These are phyloP conservation scores for Eustalomyia histrio DNA, from an alignment of 2,888 invertebrate genomes.

Conservation along the genomic window DNA sequence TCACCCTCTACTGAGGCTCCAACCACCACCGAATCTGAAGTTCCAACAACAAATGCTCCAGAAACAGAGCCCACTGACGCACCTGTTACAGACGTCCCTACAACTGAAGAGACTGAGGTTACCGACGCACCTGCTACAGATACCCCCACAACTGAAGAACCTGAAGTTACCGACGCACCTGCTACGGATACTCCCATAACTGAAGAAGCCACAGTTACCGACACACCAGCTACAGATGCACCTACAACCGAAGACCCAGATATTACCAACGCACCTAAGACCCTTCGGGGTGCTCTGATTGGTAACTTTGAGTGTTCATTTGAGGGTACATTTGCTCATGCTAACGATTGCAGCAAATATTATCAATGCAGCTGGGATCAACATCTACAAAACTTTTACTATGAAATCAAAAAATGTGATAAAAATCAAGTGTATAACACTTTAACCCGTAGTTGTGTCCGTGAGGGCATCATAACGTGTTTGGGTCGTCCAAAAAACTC, in stretches of 20 bases:
- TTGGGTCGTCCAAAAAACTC: conserved; percentile 43
- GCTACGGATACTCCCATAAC: no score
- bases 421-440: conserved; percentile 53
- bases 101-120: no score
- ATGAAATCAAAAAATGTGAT: conserved; percentile 58
- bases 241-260: no score
- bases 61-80: background rate
- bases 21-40: background rate
- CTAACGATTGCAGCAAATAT: conserved; percentile 65
- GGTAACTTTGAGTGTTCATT: conserved; percentile 57
- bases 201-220: no score
- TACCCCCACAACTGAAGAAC: no score
- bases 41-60: background rate
- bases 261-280: no score
- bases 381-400: conserved; percentile 21
- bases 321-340: conserved; percentile 62
- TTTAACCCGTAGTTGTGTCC: conserved; percentile 32
- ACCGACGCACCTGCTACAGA: no score
- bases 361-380: conserved; percentile 62
- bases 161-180: no score
- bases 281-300: background rate
- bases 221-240: no score
- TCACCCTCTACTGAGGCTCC: background rate
- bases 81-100: no score
- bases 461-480: conserved; percentile 53